A percentile compares a stretch with the other conserved stretches of the same genome.
Evolutionary conservation across 2,888 invertebrate species (phyloP).

Genomic region (Anorthoa munda): DNA sequence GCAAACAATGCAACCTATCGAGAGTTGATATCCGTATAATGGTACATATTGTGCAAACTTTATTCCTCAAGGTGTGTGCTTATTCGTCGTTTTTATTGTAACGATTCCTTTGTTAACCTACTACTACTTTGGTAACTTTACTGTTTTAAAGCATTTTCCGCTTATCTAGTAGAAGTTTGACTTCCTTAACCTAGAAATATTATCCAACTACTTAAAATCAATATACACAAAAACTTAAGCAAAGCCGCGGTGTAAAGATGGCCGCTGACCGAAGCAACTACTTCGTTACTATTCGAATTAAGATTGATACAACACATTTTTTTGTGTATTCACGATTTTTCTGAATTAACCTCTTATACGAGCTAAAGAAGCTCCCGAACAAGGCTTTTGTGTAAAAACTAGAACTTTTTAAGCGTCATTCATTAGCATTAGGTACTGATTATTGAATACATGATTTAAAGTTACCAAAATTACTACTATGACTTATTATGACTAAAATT

Average conservation of each 20-base stretch:
- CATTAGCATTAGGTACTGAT: neutral
- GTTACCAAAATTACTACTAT: neutral
- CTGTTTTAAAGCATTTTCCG: neutral
- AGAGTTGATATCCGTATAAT: neutral
- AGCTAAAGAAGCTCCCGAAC: neutral
- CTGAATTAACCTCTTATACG: neutral
- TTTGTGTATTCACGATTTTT: neutral
- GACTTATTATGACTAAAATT: too few relatives aligned
- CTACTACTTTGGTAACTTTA: neutral
- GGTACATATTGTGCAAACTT: conserved; percentile 2
- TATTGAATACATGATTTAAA: neutral
- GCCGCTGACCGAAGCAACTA: neutral
- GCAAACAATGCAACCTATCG: conserved; percentile 2
- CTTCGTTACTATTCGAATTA: neutral
- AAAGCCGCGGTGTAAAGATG: too few relatives aligned
- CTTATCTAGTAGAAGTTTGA: neutral
- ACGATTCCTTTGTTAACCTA: neutral
- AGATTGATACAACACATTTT: neutral
- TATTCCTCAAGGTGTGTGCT: neutral
- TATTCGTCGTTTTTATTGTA: neutral
- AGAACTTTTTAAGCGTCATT: neutral
- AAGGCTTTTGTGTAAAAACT: neutral
- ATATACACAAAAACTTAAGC: too few relatives aligned
- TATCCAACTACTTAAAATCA: neutral
- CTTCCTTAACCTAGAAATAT: neutral